Evolutionary conservation across 2,797 vertebrate genomes (phyloP), one percentile per base, ranked within the genome.

Genomic region (Falco novaeseelandiae): DNA sequence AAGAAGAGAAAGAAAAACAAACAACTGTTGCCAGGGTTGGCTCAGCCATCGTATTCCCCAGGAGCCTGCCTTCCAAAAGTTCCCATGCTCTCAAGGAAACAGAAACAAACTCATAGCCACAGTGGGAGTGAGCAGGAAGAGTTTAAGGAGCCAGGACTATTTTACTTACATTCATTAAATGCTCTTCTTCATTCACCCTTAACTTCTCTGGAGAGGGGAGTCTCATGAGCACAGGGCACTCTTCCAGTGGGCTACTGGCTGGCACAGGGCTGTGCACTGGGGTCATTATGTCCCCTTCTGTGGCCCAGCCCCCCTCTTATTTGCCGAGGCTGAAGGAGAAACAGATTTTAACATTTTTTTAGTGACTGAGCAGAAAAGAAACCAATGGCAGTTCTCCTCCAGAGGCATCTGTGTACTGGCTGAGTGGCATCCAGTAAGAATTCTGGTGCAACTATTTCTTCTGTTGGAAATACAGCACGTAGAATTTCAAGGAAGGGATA

Each of bases 161-260:
- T 86, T 73, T 86, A 88, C 93, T 94, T 87, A 90, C 90, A 83
- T 63, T 92, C 70, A 84, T 80, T 74, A 84, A 61, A 82, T 10
- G 40, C 18, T 77, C 46, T 65, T 95, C 95, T 48, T 92, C 81
- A 65, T 83, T 91, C 61, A 66, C 46, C 81, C 76, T 90, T 74
- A 94, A 66, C 71, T 91, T 65, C 63, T 87, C 63, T 48, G 46
- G 65, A 82, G 51, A 93, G 26, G n/a, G 57, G 14, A 84, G 34
- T 77, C 77, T 94, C 62, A n/a, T 21, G 91, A 96, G 59, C 83
- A 88, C 52, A 88, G 61, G 74, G 59, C 81, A 77, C 46, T 93
- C 93, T 85, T 93, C 89, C 32, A 79, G 70, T 12, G 49, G 74
- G 85, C 71, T 67, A 66, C 54, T 79, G 89, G 69, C 66, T 85